Percentiles rank a stretch among this genome's conserved stretches.
Evolutionary conservation across 2,113 vertebrate species (phyloP).

Genomic region (Lipophrys pholis): DNA sequence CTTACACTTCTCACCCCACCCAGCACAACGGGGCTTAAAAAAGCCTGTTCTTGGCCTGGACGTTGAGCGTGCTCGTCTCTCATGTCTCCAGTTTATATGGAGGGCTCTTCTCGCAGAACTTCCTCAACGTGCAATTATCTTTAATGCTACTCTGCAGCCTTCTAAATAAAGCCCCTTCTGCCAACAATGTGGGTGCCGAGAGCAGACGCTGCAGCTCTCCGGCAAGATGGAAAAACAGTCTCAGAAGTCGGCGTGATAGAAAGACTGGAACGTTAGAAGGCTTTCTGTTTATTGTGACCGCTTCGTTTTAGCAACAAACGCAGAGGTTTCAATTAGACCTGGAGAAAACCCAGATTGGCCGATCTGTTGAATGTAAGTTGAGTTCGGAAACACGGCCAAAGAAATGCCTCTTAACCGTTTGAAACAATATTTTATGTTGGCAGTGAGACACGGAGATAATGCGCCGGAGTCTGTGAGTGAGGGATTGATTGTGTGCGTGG

Average conservation of each 20-base stretch:
- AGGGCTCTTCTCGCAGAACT: constrained; percentile 79
- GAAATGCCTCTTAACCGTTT: constrained; percentile 4
- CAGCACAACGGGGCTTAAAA: constrained; percentile 68
- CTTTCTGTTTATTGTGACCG: constrained; percentile 63
- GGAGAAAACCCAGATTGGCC: constrained; percentile 33
- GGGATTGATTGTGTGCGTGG: constrained; percentile 19
- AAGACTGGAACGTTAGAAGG: constrained; percentile 48
- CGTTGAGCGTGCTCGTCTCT: constrained; percentile 56
- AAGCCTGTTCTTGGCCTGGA: constrained; percentile 64
- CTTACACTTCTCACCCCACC: constrained; percentile 78
- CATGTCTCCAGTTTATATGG: constrained; percentile 75
- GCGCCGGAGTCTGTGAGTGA: neutral
- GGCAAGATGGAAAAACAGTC: constrained; percentile 74
- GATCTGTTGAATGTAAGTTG: constrained; percentile 38
- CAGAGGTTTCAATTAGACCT: constrained; percentile 41
- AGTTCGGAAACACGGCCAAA: constrained; percentile 31
- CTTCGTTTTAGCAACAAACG: constrained; percentile 49
- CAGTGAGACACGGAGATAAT: neutral
- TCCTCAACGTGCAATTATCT: constrained; percentile 86
- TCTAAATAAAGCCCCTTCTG: constrained; percentile 84
- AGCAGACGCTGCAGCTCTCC: constrained; percentile 69
- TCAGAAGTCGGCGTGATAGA: constrained; percentile 61
- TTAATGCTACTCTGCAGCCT: constrained; percentile 85
- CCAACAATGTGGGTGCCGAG: constrained; percentile 79
- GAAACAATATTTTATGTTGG: constrained; percentile 1